Evolutionary conservation across 2,113 vertebrate species (phyloP).

Genomic region (Entelurus aequoreus): DNA sequence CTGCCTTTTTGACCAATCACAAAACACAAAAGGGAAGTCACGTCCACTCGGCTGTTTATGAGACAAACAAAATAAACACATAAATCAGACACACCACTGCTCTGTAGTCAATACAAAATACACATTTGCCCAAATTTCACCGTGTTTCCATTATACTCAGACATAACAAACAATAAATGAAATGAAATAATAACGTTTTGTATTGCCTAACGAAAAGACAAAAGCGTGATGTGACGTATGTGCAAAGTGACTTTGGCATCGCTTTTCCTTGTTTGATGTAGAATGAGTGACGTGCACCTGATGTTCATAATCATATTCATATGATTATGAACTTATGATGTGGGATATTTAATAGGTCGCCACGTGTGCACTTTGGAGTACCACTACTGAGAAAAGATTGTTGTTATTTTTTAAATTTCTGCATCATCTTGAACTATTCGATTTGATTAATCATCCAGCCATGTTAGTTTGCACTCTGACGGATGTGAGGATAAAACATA

Average conservation of each 20-base stretch:
- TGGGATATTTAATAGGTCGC: slow-evolving; percentile 78
- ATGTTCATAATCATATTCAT: slow-evolving; percentile 74
- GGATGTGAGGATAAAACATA: slow-evolving; percentile 47
- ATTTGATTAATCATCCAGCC: slow-evolving; percentile 37
- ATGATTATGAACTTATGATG: slow-evolving; percentile 60
- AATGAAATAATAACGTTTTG: no score
- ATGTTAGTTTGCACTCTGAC: slow-evolving; percentile 53
- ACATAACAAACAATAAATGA: no score
- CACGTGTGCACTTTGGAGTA: slow-evolving; percentile 76
- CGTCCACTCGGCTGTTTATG: no score
- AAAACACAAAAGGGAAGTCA: no score
- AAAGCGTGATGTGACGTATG: neutral
- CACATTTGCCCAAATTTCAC: no score
- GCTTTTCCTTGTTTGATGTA: slow-evolving; percentile 90
- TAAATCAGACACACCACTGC: no score
- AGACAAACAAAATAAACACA: no score
- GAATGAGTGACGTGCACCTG: slow-evolving; percentile 85
- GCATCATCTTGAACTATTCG: slow-evolving; percentile 48
- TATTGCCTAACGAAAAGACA: no score
- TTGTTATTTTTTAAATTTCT: neutral
- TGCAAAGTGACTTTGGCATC: slow-evolving; percentile 55
- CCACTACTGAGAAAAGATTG: slow-evolving; percentile 75
- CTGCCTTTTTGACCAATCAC: no score
- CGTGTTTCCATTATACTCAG: no score
- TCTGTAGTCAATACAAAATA: no score